Percentiles rank a stretch among this genome's conserved stretches.
phyloP scores from a whole-genome alignment of 2,888 invertebrate genomes.

The Drosophila putrida region DNA sequence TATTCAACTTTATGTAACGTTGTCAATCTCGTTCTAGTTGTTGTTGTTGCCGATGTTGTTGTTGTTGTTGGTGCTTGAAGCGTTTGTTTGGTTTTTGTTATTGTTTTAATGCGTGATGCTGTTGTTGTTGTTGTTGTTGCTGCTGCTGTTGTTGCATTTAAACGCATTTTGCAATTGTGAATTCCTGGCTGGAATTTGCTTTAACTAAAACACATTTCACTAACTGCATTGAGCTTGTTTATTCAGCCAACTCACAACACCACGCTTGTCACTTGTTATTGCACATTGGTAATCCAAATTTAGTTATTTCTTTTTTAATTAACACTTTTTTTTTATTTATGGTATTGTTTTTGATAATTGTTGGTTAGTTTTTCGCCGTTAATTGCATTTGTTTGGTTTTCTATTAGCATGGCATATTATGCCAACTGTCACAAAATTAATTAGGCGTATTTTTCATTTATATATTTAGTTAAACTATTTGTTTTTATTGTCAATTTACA shows the following conservation, averaged over 20 bases:
- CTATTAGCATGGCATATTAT: not conserved
- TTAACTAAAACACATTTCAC: conserved; percentile 75
- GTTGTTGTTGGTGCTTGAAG: conserved; percentile 40
- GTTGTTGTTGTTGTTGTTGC: conserved; percentile 37
- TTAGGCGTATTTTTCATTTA: conserved; percentile 8
- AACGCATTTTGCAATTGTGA: conserved; percentile 73
- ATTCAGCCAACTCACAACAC: conserved; percentile 4
- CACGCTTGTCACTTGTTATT: conserved; percentile 15
- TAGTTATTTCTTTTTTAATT: conserved; percentile 9
- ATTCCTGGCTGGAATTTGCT: conserved; percentile 70
- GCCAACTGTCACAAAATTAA: conserved; percentile 1
- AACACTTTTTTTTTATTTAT: not conserved
- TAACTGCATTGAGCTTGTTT: conserved; percentile 70
- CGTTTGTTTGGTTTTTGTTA: conserved; percentile 28
- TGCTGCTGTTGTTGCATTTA: conserved; percentile 70
- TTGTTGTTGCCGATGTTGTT: conserved; percentile 24
- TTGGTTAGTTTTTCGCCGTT: not conserved
- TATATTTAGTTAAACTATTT: conserved; percentile 8
- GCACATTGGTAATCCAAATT: not conserved
- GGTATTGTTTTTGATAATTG: conserved; percentile 1
- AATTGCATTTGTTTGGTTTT: conserved; percentile 26
- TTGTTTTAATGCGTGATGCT: conserved; percentile 18
- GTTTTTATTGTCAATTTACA: not conserved
- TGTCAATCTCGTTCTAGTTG: conserved; percentile 14
- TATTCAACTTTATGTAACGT: conserved; percentile 49